phyloP scores from a whole-genome alignment of 2,888 invertebrate species.

The Trachelus stipa region DNA sequence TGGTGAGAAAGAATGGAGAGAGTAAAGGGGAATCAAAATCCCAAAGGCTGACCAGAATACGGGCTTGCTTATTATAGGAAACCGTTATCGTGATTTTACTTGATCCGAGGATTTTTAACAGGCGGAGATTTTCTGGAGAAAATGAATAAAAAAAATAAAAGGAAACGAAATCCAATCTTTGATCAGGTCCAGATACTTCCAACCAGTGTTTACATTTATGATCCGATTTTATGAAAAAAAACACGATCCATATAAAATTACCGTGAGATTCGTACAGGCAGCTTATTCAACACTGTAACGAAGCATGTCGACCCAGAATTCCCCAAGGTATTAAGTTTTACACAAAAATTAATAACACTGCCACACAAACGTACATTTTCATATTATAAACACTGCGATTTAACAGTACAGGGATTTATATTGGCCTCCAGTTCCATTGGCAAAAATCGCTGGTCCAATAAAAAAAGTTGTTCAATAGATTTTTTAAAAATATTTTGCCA shows the following conservation, averaged over 20 bases:
- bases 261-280: background rate
- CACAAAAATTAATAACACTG: background rate
- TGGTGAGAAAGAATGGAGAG: background rate
- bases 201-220: background rate
- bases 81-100: background rate
- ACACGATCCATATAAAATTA: background rate
- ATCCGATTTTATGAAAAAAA: background rate
- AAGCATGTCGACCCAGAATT: no score
- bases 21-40: background rate
- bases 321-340: no score
- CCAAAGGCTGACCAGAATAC: constrained; percentile 7
- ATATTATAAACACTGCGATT: background rate
- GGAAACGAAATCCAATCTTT: background rate
- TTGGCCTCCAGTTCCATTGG: background rate
- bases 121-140: background rate
- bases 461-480: background rate
- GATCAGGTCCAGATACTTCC: background rate
- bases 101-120: background rate
- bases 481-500: background rate
- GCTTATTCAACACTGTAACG: no score
- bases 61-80: background rate
- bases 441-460: background rate
- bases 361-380: background rate
- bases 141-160: background rate
- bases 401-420: background rate